Conservation (phyloP, 2,888 invertebrate genomes). For the Ormyrus nitidulus region DNA sequence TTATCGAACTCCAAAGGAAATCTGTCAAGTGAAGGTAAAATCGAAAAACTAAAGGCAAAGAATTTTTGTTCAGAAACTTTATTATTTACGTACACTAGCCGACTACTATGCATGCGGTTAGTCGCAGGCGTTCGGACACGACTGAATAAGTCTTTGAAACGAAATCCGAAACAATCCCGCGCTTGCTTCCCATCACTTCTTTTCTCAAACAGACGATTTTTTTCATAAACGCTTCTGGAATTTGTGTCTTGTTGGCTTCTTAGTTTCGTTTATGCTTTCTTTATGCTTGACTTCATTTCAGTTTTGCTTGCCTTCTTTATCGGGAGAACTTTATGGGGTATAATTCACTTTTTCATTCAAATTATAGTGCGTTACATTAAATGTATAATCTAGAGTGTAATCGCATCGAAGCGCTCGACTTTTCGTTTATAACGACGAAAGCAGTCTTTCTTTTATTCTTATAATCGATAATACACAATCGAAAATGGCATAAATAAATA, state of each 20-base stretch:
- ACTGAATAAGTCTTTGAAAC: slow-evolving; percentile 48
- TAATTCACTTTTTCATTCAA: slow-evolving; percentile 58
- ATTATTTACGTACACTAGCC: slow-evolving; percentile 75
- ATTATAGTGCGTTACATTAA: slow-evolving; percentile 71
- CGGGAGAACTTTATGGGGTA: slow-evolving; percentile 58
- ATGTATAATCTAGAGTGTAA: slow-evolving; percentile 69
- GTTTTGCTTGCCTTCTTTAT: slow-evolving; percentile 56
- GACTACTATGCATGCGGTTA: slow-evolving; percentile 72
- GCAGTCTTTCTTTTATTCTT: slow-evolving; percentile 50
- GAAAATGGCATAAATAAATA: slow-evolving; percentile 44
- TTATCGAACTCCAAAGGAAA: too few species aligned
- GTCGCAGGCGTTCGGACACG: slow-evolving; percentile 64
- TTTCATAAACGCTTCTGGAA: slow-evolving; percentile 58
- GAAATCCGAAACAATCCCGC: slow-evolving; percentile 61
- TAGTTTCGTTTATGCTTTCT: slow-evolving; percentile 59
- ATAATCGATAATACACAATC: slow-evolving; percentile 26
- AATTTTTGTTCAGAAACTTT: slow-evolving; percentile 74
- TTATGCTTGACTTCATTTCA: slow-evolving; percentile 54
- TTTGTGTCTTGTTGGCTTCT: slow-evolving; percentile 47
- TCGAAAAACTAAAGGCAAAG: too few species aligned
- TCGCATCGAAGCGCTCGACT: slow-evolving; percentile 69
- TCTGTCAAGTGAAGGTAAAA: too few species aligned
- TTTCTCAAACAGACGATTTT: slow-evolving; percentile 65
- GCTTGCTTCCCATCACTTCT: slow-evolving; percentile 58
- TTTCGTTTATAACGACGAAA: slow-evolving; percentile 58